Conservation (phyloP, 2,888 invertebrate species). For the Tridacna gigas region DNA sequence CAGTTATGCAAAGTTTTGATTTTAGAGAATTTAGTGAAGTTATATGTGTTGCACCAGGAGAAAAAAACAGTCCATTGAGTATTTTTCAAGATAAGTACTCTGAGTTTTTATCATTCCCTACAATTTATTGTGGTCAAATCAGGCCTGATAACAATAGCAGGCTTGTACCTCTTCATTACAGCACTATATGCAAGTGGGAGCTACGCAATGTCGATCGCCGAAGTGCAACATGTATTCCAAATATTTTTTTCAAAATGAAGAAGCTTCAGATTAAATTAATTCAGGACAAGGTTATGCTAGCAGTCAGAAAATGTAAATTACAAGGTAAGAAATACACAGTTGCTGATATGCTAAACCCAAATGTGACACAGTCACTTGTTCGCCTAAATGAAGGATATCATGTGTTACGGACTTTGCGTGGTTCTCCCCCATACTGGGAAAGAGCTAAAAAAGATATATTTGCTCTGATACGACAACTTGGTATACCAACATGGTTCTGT, state of each 20-base stretch:
- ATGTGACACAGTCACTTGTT: constrained; percentile 26
- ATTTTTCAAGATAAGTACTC: background rate
- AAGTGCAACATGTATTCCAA: constrained; percentile 34
- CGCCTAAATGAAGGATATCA: constrained; percentile 33
- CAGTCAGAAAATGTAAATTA: constrained; percentile 31
- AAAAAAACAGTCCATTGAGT: background rate
- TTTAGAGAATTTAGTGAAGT: constrained; percentile 6
- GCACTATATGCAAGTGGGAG: constrained; percentile 39
- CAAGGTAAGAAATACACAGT: constrained; percentile 33
- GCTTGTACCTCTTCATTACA: constrained; percentile 25
- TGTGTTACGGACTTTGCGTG: constrained; percentile 52
- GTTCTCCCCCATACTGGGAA: constrained; percentile 61
- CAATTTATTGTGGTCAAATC: constrained; percentile 42
- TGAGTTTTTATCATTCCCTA: constrained; percentile 38
- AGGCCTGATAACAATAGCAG: constrained; percentile 27
- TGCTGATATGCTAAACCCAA: constrained; percentile 25
- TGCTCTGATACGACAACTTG: constrained; percentile 27
- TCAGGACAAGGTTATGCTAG: constrained; percentile 14
- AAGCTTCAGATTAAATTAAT: constrained; percentile 50
- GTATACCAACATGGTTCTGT: too few relatives aligned
- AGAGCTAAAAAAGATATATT: constrained; percentile 39
- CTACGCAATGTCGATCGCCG: constrained; percentile 46
- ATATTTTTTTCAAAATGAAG: constrained; percentile 56
- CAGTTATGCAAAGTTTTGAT: constrained; percentile 29
- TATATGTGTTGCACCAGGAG: background rate